These are phyloP conservation scores for Eucidaris tribuloides DNA, from an alignment of 35 echinoderm and acorn worm genomes.

Conservation along the genomic window DNA sequence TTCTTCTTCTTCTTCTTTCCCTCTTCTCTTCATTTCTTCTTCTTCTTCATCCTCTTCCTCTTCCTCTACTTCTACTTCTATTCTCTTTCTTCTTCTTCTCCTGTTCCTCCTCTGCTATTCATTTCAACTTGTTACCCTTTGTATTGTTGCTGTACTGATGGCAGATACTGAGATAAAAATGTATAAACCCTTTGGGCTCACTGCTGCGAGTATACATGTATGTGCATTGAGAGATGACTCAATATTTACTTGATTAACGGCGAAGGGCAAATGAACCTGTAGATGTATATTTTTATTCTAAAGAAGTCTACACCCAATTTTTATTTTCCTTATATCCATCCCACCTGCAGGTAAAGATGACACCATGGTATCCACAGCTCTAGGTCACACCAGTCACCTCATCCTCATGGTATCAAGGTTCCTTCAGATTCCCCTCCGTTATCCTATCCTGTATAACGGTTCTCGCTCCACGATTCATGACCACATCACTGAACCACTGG, in stretches of 20 bases:
- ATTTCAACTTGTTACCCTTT: no score
- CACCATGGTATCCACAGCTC: constrained; percentile 65
- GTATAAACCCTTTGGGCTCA: no score
- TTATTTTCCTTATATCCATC: no score
- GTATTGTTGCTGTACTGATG: no score
- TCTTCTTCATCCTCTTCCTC: no score
- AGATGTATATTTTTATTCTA: background rate
- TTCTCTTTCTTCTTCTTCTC: no score
- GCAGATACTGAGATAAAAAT: no score
- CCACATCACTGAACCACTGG: constrained; percentile 84
- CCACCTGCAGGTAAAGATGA: constrained; percentile 76
- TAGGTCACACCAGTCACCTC: constrained; percentile 92
- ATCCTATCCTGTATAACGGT: constrained; percentile 87
- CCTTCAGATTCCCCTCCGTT: constrained; percentile 79
- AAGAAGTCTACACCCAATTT: background rate
- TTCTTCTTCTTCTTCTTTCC: no score
- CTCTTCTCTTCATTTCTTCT: no score
- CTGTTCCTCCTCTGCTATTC: no score
- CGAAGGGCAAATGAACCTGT: background rate
- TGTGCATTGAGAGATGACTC: background rate
- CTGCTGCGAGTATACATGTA: no score
- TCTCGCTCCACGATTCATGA: constrained; percentile 83
- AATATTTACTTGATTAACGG: background rate
- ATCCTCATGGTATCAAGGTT: constrained; percentile 91
- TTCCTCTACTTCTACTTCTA: no score